Evolutionary conservation across 1,140 invertebrate species (phyloP).

Genomic region (Tetramorium parvispinum): DNA sequence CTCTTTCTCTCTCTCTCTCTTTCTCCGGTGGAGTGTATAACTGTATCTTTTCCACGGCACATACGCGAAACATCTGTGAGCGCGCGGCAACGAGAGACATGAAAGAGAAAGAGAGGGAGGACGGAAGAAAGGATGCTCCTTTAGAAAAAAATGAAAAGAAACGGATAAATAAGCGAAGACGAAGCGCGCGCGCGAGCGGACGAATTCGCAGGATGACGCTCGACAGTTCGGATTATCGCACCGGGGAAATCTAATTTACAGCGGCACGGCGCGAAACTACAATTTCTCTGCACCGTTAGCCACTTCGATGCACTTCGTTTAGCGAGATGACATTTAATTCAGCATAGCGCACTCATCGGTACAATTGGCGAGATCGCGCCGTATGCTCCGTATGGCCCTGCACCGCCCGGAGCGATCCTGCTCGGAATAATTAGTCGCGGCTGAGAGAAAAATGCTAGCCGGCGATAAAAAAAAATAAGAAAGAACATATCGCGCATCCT

Average conservation of each 20-base stretch:
- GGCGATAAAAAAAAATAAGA: neutral
- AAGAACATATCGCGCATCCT: neutral
- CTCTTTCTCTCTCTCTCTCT: slow-evolving; percentile 4
- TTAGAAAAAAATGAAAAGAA: neutral
- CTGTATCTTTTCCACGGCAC: slow-evolving; percentile 76
- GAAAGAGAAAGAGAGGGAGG: neutral
- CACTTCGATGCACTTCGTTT: slow-evolving; percentile 66
- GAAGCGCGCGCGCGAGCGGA: neutral
- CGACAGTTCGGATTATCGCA: slow-evolving; percentile 32
- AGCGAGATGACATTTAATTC: slow-evolving; percentile 65
- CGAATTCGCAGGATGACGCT: slow-evolving; percentile 56
- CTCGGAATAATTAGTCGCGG: slow-evolving; percentile 10
- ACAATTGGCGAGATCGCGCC: slow-evolving; percentile 1
- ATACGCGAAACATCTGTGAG: slow-evolving; percentile 56
- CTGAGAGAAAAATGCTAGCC: neutral
- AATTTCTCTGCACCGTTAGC: slow-evolving; percentile 65
- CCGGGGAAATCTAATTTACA: slow-evolving; percentile 67
- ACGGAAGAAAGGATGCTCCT: neutral
- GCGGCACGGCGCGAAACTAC: slow-evolving; percentile 4
- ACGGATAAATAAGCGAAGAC: neutral
- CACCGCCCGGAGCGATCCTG: neutral
- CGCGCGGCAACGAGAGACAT: slow-evolving; percentile 34
- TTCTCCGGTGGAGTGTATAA: slow-evolving; percentile 71
- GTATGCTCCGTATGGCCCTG: neutral
- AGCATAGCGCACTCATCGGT: neutral